Conservation (phyloP, 2,797 vertebrate genomes). For the Anomalospiza imberbis region DNA sequence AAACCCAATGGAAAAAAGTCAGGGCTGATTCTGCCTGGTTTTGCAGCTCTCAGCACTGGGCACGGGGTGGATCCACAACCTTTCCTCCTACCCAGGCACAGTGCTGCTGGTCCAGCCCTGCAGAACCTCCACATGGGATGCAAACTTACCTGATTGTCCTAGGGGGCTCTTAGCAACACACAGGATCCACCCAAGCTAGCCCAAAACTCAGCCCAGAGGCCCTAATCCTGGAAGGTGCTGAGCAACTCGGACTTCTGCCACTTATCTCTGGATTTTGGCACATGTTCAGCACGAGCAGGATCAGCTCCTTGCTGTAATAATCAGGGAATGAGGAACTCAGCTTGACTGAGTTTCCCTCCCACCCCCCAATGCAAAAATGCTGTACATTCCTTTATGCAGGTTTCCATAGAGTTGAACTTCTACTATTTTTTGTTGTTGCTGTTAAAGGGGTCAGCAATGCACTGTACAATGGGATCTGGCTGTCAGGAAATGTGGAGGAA, state of each 20-base stretch:
- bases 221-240: conserved; percentile 38
- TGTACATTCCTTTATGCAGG: conserved; percentile 71
- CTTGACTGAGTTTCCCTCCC: conserved; percentile 18
- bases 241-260: not conserved
- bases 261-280: conserved; percentile 13
- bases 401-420: conserved; percentile 73
- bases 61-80: not conserved
- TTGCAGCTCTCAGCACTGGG: not conserved
- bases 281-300: not conserved
- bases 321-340: conserved; percentile 26
- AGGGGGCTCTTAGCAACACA: not conserved
- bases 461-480: conserved; percentile 54
- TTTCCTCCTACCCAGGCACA: not conserved
- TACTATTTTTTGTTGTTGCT: conserved; percentile 40
- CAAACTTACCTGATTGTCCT: not conserved
- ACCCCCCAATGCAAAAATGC: conserved; percentile 60
- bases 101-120: not conserved
- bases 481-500: conserved; percentile 62
- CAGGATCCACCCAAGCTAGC: not conserved
- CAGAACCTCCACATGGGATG: not conserved
- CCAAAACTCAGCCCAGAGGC: not conserved
- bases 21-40: not conserved
- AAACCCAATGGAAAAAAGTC: not conserved
- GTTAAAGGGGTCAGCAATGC: conserved; percentile 70
- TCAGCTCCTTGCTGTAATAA: conserved; percentile 25